Evolutionary conservation across 1,140 invertebrate genomes (phyloP), one percentile per base, ranked within the genome.

Genomic region (Leptopilina clavipes): DNA sequence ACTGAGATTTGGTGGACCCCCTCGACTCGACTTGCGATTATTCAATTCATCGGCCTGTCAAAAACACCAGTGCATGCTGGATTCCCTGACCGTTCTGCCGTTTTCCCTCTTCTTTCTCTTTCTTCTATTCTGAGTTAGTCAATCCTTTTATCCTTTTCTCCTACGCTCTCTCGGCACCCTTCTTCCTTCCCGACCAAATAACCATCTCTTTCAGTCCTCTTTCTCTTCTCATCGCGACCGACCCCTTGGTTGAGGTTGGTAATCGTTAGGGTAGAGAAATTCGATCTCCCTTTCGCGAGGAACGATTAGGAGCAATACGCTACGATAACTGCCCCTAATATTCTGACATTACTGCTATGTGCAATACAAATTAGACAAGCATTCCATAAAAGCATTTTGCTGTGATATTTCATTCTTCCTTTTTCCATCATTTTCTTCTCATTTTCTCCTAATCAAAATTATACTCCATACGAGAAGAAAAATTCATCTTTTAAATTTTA

Each of bases 21-120:
- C 86, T 87, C 89, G 86, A 89, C 88, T 90, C 89, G 88, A 90
- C 90, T 91, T 90, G 89, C 90, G 90, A 91, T 91, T 91, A 91
- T 91, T 91, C 90, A 91, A 91, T 91, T 91, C 90, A 91, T 91
- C 90, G 89, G 88, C 90, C 90, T 91, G 90, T 91, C 90, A 91
- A 90, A 91, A 91, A 89, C 90, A 91, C 90, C 90, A 90, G 89
- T 87, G 89, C 87, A 86, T 88, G 85, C 86, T 86, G 85, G 87
- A 82, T 88, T 87, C 84, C 87, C 86, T 85, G 84, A 81, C 84
- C 86, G 85, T 83, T 84, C 86, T 59, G 56, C 10, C 56, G 56
- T 59, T 74, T 73, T 72, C 59, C 74, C 78, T 79, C 78, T 84
- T 75, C 79, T 73, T 85, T 82, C 86, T 79, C 81, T 87, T 85